Conservation (phyloP, 2,888 invertebrate species). For the Apamea epomidion region DNA sequence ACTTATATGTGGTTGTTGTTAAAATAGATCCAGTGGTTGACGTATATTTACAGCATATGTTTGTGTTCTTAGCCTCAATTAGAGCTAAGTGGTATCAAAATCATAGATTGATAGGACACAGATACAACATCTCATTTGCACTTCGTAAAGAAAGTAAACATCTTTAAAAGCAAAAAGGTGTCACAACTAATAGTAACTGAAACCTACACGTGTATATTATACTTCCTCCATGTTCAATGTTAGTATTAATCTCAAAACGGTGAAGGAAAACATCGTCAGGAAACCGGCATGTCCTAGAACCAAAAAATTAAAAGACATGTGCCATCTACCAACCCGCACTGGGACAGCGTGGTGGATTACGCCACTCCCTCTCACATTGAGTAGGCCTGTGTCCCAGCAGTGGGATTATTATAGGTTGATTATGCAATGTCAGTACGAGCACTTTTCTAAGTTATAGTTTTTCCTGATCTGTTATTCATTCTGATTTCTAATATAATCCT, state of each 20-base stretch:
- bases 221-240: background rate
- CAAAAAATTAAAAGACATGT: too few species aligned
- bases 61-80: slow-evolving; percentile 28
- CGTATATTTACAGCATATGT: slow-evolving; percentile 15
- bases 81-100: slow-evolving; percentile 4
- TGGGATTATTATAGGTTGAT: too few species aligned
- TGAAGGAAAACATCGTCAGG: too few species aligned
- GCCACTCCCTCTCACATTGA: too few species aligned
- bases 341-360: too few species aligned
- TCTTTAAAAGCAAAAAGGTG: background rate
- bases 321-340: too few species aligned
- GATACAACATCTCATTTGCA: background rate
- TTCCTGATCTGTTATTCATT: background rate
- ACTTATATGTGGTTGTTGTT: slow-evolving; percentile 50
- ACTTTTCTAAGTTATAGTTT: too few species aligned
- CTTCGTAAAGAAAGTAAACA: slow-evolving; percentile 16
- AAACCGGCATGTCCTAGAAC: too few species aligned
- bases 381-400: too few species aligned
- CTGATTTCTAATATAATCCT: too few species aligned
- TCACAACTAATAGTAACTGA: background rate
- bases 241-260: too few species aligned
- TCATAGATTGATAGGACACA: background rate
- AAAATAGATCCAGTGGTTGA: slow-evolving; percentile 42
- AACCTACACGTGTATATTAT: background rate
- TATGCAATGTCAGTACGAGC: too few species aligned